Evolutionary conservation across 1,140 invertebrate species (phyloP).

Genomic region (Trichonephila clavata): DNA sequence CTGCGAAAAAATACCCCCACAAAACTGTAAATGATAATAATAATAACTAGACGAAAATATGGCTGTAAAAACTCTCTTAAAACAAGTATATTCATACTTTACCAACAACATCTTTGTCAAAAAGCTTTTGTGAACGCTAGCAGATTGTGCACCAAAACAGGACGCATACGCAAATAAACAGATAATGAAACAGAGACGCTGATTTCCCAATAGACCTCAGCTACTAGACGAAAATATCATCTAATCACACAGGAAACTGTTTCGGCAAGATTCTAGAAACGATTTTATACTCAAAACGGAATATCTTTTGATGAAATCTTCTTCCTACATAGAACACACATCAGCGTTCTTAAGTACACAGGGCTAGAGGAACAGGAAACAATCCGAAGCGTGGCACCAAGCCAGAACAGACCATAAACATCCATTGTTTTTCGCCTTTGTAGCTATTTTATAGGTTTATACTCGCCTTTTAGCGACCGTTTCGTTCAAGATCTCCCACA

Average conservation of each 20-base stretch:
- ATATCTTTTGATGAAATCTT: constrained; percentile 36
- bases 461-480: constrained; percentile 5
- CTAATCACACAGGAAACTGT: not conserved
- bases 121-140: not conserved
- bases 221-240: not conserved
- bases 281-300: constrained; percentile 34
- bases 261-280: not conserved
- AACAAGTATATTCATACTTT: not conserved
- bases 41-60: not conserved
- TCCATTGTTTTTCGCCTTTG: constrained; percentile 38
- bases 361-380: not conserved
- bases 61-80: constrained; percentile 11
- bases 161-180: not conserved
- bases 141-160: not conserved
- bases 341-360: not conserved
- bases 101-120: not conserved
- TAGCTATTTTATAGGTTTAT: constrained; percentile 37
- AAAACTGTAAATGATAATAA: not conserved
- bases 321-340: not conserved
- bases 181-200: not conserved
- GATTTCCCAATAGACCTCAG: not conserved
- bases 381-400: not conserved
- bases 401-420: constrained; percentile 57
- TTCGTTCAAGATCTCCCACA: not conserved
- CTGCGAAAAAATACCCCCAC: not conserved